Conservation (phyloP, 2,113 vertebrate genomes). For the Sinocyclocheilus grahami region DNA sequence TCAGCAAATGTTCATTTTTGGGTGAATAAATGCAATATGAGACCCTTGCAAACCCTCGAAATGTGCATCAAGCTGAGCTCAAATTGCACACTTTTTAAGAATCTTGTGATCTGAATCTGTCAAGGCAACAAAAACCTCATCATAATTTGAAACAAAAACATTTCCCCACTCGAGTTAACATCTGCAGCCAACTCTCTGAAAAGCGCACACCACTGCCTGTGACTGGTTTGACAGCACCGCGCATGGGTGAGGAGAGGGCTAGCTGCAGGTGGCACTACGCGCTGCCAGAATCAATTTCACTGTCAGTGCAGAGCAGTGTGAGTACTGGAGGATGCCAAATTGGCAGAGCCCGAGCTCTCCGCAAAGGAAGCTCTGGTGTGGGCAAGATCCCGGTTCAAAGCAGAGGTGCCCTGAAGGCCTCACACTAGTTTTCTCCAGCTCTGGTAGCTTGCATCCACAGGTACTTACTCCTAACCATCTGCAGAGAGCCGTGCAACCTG, state of each 20-base stretch:
- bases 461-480: constrained; percentile 30
- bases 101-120: constrained; percentile 34
- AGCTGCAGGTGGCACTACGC: constrained; percentile 34
- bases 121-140: constrained; percentile 31
- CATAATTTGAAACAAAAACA: constrained; percentile 14
- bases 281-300: constrained; percentile 45
- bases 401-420: background rate
- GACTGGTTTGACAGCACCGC: constrained; percentile 30
- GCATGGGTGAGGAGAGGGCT: constrained; percentile 20
- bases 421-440: background rate
- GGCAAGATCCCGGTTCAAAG: constrained; percentile 15
- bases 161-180: background rate
- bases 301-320: constrained; percentile 12
- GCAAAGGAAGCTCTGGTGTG: constrained; percentile 26
- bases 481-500: background rate
- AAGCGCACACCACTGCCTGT: background rate
- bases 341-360: constrained; percentile 30
- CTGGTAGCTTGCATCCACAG: constrained; percentile 3
- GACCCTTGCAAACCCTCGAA: background rate
- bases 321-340: constrained; percentile 42
- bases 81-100: background rate
- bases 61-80: background rate
- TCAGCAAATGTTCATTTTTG: no score
- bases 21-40: background rate
- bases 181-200: constrained; percentile 26